These are phyloP conservation scores for Poeciliopsis turneri DNA, from an alignment of 2,797 vertebrate species.

Conservation along the genomic window DNA sequence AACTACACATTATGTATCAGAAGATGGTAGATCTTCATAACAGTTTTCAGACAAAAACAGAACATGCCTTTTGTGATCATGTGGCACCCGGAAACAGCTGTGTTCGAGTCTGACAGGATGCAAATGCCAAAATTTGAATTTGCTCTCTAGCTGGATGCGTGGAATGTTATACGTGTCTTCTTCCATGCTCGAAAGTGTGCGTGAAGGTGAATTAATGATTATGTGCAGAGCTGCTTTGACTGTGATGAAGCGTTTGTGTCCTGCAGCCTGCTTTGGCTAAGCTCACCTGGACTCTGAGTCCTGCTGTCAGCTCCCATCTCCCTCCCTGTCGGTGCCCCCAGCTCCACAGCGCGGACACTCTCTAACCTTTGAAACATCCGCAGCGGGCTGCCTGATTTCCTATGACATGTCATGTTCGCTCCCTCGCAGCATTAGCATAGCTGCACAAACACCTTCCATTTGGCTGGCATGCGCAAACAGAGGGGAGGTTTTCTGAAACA, in stretches of 20 bases:
- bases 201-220: constrained; percentile 57
- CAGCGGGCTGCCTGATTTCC: constrained; percentile 66
- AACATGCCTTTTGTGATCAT: neutral
- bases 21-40: neutral
- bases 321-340: constrained; percentile 52
- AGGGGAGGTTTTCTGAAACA: constrained; percentile 22
- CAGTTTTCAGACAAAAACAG: neutral
- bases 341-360: constrained; percentile 48
- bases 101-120: constrained; percentile 23
- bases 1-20: neutral
- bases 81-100: constrained; percentile 9
- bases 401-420: constrained; percentile 64
- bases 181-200: constrained; percentile 33
- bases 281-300: constrained; percentile 74
- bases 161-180: constrained; percentile 10
- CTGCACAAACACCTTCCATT: constrained; percentile 57
- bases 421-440: constrained; percentile 69
- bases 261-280: constrained; percentile 63
- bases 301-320: constrained; percentile 76
- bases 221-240: constrained; percentile 46
- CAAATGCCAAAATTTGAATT: constrained; percentile 26
- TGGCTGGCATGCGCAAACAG: constrained; percentile 25
- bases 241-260: constrained; percentile 63
- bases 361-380: constrained; percentile 73
- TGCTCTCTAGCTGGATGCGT: constrained; percentile 30